Conservation (phyloP, 2,888 invertebrate genomes). For the Ormyrus pomaceus region DNA sequence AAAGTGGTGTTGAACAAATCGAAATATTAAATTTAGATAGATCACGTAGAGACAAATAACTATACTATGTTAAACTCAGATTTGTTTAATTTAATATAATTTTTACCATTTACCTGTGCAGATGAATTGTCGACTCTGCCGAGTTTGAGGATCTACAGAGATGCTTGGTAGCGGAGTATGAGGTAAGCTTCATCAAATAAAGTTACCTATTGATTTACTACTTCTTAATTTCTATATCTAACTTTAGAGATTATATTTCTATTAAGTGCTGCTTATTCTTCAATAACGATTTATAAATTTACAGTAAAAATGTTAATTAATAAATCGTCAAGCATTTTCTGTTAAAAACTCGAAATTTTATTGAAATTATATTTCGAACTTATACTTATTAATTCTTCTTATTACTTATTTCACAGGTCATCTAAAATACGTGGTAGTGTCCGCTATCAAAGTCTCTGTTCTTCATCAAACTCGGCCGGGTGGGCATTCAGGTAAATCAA, state of each 20-base stretch:
- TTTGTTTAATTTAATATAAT: not conserved
- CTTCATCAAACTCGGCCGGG: conserved; percentile 18
- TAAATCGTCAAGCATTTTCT: too few species aligned
- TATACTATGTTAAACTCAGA: too few species aligned
- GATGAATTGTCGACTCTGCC: conserved; percentile 1
- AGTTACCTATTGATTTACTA: not conserved
- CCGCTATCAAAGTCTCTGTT: conserved; percentile 27
- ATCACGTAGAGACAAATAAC: too few species aligned
- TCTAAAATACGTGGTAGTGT: conserved; percentile 42
- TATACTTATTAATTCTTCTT: too few species aligned
- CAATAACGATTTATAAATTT: not conserved
- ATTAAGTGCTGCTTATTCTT: not conserved
- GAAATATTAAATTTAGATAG: too few species aligned
- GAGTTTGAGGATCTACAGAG: conserved; percentile 21
- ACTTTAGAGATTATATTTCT: not conserved
- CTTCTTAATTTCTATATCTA: not conserved
- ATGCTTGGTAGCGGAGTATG: conserved; percentile 43
- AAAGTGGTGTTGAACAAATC: too few species aligned
- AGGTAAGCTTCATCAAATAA: not conserved
- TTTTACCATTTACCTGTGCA: not conserved
- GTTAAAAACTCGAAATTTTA: too few species aligned
- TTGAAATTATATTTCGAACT: too few species aligned
- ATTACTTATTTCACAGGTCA: conserved; percentile 4
- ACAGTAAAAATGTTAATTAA: too few species aligned
- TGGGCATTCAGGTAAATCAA: conserved; percentile 18